Evolutionary conservation across 2,888 invertebrate genomes (phyloP), one percentile per base, ranked within the genome.

Genomic region (Ophion ventricosus): DNA sequence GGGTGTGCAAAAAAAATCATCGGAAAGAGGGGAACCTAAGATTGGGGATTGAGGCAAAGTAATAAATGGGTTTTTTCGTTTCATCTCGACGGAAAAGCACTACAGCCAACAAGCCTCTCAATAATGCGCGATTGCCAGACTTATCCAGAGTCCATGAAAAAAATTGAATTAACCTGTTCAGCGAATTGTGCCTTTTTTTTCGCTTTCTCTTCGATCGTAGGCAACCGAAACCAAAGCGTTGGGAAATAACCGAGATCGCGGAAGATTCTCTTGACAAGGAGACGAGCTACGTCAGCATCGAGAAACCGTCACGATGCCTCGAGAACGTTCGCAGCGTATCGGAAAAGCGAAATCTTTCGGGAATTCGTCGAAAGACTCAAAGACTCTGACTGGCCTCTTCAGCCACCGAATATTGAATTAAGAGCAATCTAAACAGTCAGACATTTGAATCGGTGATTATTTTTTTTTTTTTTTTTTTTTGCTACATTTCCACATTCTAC

Each of bases 151-250:
- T 54, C 54, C 35, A 35, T 35, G 35, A 35, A 5, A 35, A 35
- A 35, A 35, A 35, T 35, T 35, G 35, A 35, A 8, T 35, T 35
- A 35, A 35, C 1, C 35, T 35, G 35, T 35, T 35, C 35, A 35
- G 35, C 35, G 8, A 35, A 7, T 35, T 54, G 54, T 54, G 54
- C 54, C 61, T 23, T 20, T 40, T 17, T 54, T 1, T 54, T 7
- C 20, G 4, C 26, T 64, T 26, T n/a, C 20, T 5, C 7, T 2
- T 54, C 26, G n/a, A 26, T 26, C 26, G 26, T 72, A 88, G 87
- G 23, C 82, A 85, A 80, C 64, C 80, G 10, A 88, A 88, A 78
- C 87, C 86, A 5, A 87, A 85, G 56, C 87, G 88, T 67, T 88
- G 88, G 88, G 70, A 78, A 7, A 70, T 87, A 11, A 80, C 74